Evolutionary conservation across 2,113 vertebrate genomes (phyloP), one percentile per base, ranked within the genome.

Genomic region (Prionailurus bengalensis): DNA sequence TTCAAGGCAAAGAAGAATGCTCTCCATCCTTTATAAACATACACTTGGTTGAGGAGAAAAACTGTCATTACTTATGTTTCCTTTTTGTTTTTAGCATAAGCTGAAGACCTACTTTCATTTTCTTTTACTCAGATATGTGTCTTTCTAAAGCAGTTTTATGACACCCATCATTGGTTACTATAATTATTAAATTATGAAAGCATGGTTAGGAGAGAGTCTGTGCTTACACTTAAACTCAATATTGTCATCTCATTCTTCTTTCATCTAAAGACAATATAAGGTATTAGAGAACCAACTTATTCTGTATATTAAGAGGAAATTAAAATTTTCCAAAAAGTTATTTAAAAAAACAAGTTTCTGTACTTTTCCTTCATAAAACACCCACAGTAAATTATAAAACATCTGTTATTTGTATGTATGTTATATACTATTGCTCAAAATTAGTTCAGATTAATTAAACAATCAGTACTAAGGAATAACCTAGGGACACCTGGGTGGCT

Each of bases 171-270:
- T 25, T 88, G 5, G 53, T 61, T 39, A 58, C 16, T 73, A 31
- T 78, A 31, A 86, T 71, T 90, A 76, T 92, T 92, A 96, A 89
- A 94, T 76, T 79, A 63, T 95, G 23, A 88, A 81, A 85, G 10
- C 36, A 53, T 9, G 15, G 80, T 29, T 58, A 92, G 70, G 39
- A 80, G 12, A 97, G 33, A 93, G 11, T 83, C 79, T 86, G 10
- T 76, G 16, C 11, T 51, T 55, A 45, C n/a, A 85, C 68, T 81
- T 76, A 84, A 92, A 63, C 1, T 92, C 80, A 74, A 7, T 65
- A 92, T 71, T 83, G 25, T 85, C 86, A 91, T 89, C 39, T 95
- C 6, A 81, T 53, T 63, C 9, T 48, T 93, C 14, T 68, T 97
- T 45, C 92, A 74, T 68, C 71, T 65, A 82, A 96, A 86, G 17